Base-by-base conservation (phyloP, 2,797 vertebrate genomes). In the Chanos chanos region DNA sequence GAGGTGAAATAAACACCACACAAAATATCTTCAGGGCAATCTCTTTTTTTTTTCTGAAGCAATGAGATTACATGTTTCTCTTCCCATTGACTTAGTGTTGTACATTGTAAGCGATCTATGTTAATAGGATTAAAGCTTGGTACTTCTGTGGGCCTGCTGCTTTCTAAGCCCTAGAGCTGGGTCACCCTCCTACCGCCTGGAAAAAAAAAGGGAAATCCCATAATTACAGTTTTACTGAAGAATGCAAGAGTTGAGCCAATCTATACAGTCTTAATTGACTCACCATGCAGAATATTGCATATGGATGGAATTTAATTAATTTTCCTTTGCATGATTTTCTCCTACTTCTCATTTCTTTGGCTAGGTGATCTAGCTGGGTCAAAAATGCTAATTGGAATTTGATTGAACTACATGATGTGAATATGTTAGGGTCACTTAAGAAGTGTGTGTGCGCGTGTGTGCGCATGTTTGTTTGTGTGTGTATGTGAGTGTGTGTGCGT, bases 91-190 rank as follows among this genome's bases (percentile, higher is more conserved):
- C 77, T 72, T 48, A 72, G 61, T 79, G 77, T 74, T 80, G 64
- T 74, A 68, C 72, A 74, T 65, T 79, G 81, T 79, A 81, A 85
- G 82, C 22, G 63, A 85, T 86, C 81, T 72, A 70, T 82, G 83
- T 83, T 78, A 85, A 87, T 73, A 72, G 80, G 80, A 86, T 87
- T 84, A 82, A 72, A 64, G 54, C 74, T 61, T 77, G 79, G 81
- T 67, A 22, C 34, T 27, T 21, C 47, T 68, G 47, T 45, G 39
- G 59, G 61, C 60, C 55, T 18, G 13, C 47, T 60, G 66, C 65
- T 51, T 64, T 77, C 66, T 69, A 73, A 74, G 37, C 27, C 68
- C 62, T 64, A 47, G 67, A 69, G 71, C 64, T 16, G 16, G 50
- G 40, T 47, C 48, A 73, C 57, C 64, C 63, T 51, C 39, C 57